These are phyloP conservation scores for Pyrrhia umbra DNA, from an alignment of 2,888 invertebrate species.

Conservation along the genomic window DNA sequence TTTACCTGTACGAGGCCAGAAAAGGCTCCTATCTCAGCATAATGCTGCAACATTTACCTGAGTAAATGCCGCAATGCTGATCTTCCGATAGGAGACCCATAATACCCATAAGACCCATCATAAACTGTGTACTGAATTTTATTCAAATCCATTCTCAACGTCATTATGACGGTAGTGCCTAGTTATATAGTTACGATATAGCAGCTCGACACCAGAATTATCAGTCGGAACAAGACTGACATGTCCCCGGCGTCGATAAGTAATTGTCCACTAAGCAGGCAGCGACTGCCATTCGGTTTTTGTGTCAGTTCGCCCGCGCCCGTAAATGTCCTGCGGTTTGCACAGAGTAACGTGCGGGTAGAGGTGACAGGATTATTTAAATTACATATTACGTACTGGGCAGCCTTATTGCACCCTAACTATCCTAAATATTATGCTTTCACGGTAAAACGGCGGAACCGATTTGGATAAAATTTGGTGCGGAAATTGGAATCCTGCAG, in stretches of 20 bases:
- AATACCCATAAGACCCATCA: too few species aligned
- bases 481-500: too few species aligned
- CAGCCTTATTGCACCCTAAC: too few species aligned
- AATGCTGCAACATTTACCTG: too few species aligned
- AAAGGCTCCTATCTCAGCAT: too few species aligned
- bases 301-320: slow-evolving; percentile 61
- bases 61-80: too few species aligned
- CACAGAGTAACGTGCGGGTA: slow-evolving; percentile 43
- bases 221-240: slow-evolving; percentile 55
- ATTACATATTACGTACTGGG: too few species aligned
- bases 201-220: slow-evolving; percentile 40
- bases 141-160: background rate
- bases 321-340: slow-evolving; percentile 65
- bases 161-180: background rate
- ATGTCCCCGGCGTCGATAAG: slow-evolving; percentile 75
- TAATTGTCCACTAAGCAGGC: slow-evolving; percentile 79
- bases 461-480: too few species aligned
- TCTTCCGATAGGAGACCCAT: too few species aligned
- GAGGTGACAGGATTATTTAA: slow-evolving; percentile 13
- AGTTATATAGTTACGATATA: slow-evolving; percentile 5
- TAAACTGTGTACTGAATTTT: background rate
- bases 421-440: too few species aligned
- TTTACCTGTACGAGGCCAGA: too few species aligned
- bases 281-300: slow-evolving; percentile 66
- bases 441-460: too few species aligned